These are phyloP conservation scores for Gyps fulvus DNA, from an alignment of 2,113 vertebrate genomes.

Conservation along the genomic window DNA sequence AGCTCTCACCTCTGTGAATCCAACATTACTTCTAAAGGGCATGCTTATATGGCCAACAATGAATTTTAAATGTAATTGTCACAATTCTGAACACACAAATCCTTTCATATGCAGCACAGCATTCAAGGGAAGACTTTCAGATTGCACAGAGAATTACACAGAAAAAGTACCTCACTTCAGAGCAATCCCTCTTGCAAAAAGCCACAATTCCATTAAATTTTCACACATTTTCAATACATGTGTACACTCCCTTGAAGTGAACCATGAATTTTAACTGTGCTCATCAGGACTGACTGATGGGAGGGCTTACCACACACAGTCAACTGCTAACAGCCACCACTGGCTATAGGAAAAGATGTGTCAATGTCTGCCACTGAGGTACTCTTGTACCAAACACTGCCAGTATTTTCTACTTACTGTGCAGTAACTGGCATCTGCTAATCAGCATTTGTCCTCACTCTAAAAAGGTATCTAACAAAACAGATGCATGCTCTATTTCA, in stretches of 20 bases:
- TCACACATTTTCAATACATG: not conserved
- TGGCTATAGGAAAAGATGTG: not conserved
- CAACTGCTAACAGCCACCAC: not conserved
- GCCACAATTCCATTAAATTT: not conserved
- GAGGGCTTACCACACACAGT: not conserved
- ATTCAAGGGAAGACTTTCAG: not conserved
- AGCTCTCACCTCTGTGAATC: not conserved
- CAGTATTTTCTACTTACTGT: not conserved
- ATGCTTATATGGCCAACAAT: not conserved
- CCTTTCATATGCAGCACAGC: not conserved
- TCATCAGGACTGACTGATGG: not conserved
- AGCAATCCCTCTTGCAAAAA: not conserved
- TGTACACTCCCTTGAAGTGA: not conserved
- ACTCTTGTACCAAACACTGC: not conserved
- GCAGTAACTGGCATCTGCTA: not conserved
- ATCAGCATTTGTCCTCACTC: not conserved
- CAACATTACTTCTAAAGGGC: not conserved
- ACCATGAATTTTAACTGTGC: not conserved
- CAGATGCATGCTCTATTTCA: not conserved
- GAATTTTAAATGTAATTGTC: not conserved
- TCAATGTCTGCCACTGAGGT: not conserved
- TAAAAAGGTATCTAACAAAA: not conserved
- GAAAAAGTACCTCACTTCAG: not conserved
- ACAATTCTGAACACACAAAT: not conserved
- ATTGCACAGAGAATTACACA: not conserved